These are phyloP conservation scores for Euclidia mi DNA, from an alignment of 2,888 invertebrate species.

Conservation along the genomic window DNA sequence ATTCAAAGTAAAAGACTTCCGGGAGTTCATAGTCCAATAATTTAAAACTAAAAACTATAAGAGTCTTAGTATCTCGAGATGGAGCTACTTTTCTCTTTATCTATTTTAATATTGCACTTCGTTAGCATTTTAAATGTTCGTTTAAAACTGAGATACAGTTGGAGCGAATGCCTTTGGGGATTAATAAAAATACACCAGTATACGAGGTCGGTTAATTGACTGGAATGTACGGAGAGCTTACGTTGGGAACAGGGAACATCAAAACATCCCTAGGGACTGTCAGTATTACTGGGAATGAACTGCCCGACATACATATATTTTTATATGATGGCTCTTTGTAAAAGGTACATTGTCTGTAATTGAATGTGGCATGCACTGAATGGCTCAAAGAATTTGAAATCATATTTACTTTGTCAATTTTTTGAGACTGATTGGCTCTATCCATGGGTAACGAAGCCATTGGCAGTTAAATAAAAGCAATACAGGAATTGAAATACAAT, in stretches of 20 bases:
- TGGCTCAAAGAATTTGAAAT: no score
- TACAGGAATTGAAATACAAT: no score
- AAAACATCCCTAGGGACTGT: background rate
- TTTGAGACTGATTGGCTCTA: no score
- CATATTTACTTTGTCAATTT: no score
- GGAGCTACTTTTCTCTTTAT: background rate
- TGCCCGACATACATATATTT: no score
- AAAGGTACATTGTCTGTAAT: background rate
- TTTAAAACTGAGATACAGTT: conserved; percentile 17
- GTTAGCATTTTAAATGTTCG: conserved; percentile 4
- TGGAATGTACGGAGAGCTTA: conserved; percentile 18
- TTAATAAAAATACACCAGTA: conserved; percentile 32
- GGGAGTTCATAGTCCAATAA: background rate
- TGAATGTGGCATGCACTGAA: background rate
- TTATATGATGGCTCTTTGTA: background rate
- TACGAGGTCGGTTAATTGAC: conserved; percentile 30
- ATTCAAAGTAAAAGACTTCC: background rate
- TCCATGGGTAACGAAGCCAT: no score
- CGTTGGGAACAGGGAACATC: conserved; percentile 18
- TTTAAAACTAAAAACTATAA: conserved; percentile 2
- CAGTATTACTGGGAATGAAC: background rate
- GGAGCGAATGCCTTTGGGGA: conserved; percentile 12
- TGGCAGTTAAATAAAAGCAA: no score
- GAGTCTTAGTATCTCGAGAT: background rate
- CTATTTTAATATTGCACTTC: conserved; percentile 10